phyloP scores from a whole-genome alignment of 2,113 vertebrate genomes.

The Solenodon paradoxus region DNA sequence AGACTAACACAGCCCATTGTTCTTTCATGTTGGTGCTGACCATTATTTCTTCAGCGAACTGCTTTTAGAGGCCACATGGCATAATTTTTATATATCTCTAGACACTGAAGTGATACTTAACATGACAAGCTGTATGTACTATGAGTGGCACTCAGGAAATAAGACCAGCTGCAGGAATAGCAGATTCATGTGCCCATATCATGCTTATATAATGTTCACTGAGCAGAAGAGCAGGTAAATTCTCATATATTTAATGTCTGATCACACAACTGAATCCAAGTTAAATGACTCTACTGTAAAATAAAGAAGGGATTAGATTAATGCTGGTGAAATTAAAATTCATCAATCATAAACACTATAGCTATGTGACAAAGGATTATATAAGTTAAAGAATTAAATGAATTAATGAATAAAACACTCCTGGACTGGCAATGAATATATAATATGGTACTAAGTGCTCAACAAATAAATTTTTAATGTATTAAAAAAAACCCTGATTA shows the following conservation, averaged over 20 bases:
- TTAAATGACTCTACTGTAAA: background rate
- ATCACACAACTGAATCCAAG: background rate
- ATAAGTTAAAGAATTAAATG: background rate
- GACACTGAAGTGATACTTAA: background rate
- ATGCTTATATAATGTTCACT: background rate
- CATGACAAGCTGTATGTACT: background rate
- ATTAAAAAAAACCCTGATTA: background rate
- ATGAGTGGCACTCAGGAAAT: background rate
- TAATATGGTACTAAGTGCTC: background rate
- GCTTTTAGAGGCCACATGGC: background rate
- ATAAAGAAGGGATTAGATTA: background rate
- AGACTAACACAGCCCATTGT: background rate
- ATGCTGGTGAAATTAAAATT: background rate
- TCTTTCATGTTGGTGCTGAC: background rate
- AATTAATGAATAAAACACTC: background rate
- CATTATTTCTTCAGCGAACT: background rate
- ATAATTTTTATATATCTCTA: background rate
- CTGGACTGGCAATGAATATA: background rate
- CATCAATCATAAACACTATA: background rate
- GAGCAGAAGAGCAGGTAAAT: background rate
- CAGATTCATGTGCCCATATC: background rate
- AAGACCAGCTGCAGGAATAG: background rate
- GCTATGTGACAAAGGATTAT: background rate
- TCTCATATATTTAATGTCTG: background rate
- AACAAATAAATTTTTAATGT: background rate